phyloP scores from a whole-genome alignment of 2,888 invertebrate genomes.

The Molanna angustata region DNA sequence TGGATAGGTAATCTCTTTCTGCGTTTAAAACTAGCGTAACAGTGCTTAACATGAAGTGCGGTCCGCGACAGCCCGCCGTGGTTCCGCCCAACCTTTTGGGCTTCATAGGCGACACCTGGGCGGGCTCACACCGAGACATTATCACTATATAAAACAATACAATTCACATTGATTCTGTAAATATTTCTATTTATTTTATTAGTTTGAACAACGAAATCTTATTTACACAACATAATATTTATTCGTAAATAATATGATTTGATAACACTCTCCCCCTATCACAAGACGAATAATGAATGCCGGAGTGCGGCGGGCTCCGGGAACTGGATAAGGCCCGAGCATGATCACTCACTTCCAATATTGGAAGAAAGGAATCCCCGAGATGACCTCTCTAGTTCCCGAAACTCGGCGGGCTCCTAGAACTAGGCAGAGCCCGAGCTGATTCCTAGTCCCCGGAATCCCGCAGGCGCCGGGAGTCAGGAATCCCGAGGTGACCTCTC shows the following conservation, averaged over 20 bases:
- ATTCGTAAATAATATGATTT: constrained; percentile 23
- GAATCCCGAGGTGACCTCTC: not conserved
- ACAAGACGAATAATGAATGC: constrained; percentile 37
- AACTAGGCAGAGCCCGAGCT: not conserved
- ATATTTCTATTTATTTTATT: constrained; percentile 30
- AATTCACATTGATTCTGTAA: constrained; percentile 34
- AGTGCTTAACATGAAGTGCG: constrained; percentile 39
- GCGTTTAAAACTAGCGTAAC: constrained; percentile 41
- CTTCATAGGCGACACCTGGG: constrained; percentile 21
- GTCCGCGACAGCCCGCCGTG: constrained; percentile 27
- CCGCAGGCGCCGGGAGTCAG: not conserved
- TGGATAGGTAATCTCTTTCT: constrained; percentile 35
- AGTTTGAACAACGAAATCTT: constrained; percentile 38
- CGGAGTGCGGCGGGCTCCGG: not conserved
- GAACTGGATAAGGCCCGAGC: not conserved
- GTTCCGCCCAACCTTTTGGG: not conserved
- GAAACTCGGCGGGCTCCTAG: too few species aligned
- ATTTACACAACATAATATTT: constrained; percentile 39
- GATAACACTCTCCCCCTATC: constrained; percentile 40
- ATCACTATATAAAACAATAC: constrained; percentile 35
- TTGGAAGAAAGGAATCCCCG: too few species aligned
- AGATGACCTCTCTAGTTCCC: too few species aligned
- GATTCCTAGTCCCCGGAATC: not conserved
- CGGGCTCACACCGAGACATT: constrained; percentile 32
- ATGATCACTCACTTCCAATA: too few species aligned